Percentiles rank a stretch among this genome's conserved stretches.
Evolutionary conservation across 2,888 invertebrate species (phyloP).

Genomic region (Scelioninae gen. 1): DNA sequence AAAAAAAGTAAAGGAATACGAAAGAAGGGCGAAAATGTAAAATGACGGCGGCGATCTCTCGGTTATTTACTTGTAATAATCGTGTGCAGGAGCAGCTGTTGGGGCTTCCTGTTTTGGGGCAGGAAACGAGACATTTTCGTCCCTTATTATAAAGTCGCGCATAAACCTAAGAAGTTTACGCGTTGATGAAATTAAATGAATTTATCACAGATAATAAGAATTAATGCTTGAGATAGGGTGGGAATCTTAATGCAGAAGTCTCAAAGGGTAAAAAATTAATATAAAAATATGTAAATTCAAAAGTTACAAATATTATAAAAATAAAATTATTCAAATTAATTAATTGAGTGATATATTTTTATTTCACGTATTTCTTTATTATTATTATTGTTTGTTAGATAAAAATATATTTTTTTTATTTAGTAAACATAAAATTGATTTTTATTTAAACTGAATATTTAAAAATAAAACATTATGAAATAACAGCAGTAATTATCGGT

Average conservation of each 20-base stretch:
- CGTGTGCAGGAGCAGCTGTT: constrained; percentile 65
- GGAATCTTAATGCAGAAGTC: too few relatives aligned
- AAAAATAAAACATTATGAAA: constrained; percentile 21
- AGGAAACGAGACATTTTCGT: constrained; percentile 70
- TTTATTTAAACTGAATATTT: background rate
- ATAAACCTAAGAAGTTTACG: constrained; percentile 44
- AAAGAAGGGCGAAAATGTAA: background rate
- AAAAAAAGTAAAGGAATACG: constrained; percentile 14
- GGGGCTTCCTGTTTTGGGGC: constrained; percentile 68
- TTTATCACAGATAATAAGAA: constrained; percentile 33
- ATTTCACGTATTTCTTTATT: too few relatives aligned
- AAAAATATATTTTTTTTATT: too few relatives aligned
- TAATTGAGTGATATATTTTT: too few relatives aligned
- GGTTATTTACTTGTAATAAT: constrained; percentile 69
- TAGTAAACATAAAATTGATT: too few relatives aligned
- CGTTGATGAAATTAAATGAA: constrained; percentile 57
- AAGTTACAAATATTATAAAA: too few relatives aligned
- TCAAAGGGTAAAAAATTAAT: too few relatives aligned
- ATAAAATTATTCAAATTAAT: too few relatives aligned
- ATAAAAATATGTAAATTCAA: too few relatives aligned
- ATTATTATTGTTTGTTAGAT: too few relatives aligned
- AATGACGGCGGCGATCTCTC: constrained; percentile 53
- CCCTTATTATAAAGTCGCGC: constrained; percentile 46
- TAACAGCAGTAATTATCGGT: constrained; percentile 34
- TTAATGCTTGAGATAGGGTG: background rate